phyloP scores from a whole-genome alignment of 2,113 vertebrate genomes.

The Heterocephalus glaber region DNA sequence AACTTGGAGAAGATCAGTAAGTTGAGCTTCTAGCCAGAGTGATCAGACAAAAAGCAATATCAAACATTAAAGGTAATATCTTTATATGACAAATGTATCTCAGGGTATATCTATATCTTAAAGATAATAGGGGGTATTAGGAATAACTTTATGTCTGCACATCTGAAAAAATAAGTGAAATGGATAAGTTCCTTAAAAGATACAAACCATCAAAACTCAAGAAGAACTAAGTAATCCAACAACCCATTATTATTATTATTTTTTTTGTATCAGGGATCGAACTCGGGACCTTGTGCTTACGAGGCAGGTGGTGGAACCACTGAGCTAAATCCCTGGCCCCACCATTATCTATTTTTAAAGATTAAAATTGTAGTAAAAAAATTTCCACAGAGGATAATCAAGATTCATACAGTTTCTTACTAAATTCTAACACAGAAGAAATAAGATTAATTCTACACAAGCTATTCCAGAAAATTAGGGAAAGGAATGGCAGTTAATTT shows the following conservation, averaged over 20 bases:
- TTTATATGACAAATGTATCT: not conserved
- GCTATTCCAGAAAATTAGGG: not conserved
- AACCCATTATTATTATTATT: not conserved
- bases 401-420: not conserved
- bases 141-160: not conserved
- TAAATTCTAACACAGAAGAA: conserved; percentile 30
- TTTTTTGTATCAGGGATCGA: no score
- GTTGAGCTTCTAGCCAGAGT: not conserved
- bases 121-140: not conserved
- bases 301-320: no score
- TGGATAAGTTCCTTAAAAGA: not conserved
- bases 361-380: conserved; percentile 5
- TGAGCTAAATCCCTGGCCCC: not conserved
- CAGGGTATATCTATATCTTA: not conserved
- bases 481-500: not conserved
- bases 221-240: not conserved
- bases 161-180: not conserved
- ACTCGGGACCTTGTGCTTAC: no score
- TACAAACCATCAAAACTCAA: not conserved
- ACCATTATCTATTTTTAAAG: not conserved
- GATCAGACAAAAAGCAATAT: not conserved
- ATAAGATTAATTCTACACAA: not conserved
- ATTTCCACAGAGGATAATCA: not conserved
- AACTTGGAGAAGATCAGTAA: not conserved
- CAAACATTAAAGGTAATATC: not conserved